Base-by-base conservation (phyloP, 2,888 invertebrate species). In the Drosophila limbata region DNA sequence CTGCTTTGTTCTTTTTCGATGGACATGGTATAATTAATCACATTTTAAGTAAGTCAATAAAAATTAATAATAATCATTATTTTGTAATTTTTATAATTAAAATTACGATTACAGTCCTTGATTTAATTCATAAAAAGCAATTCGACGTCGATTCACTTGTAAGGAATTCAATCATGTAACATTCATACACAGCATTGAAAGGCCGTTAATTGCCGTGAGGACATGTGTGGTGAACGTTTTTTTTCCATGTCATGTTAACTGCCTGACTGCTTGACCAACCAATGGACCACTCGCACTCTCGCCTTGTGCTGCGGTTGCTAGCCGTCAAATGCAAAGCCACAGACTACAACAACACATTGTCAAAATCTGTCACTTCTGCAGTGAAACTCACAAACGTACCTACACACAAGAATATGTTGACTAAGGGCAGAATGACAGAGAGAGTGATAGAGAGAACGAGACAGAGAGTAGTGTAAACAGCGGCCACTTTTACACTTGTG, bases 331-430 rank as follows among this genome's bases (percentile, higher is more conserved):
- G 64, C 82, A 77, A 63, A 53, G 50, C 69, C 64, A 47, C 44
- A 45, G 37, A 44, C 42, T 51, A 21, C 51, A 37, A 33, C 47
- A 51, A 37, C 50, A 79, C 79, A 79, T 70, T 69, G 79, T 85
- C 82, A 82, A 85, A 81, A 85, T 79, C 76, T 66, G 79, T 85
- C 83, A 82, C 65, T 73, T 62, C 52, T 48, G 51, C 62, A 57
- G 15, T 45, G 35, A 44, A 52, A 40, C 17, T 28, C 9, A 50
- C 44, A 47, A 11, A 42, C 11, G 11, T 11, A 42, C 11, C 42
- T 42, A 44, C 39, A 21, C 13, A 50, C 42, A 42, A 42, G 63
- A 52, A 55, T 50, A 55, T 44, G 62, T 45, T 56, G 21, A 39
- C 28, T 40, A 15, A 10, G 21, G 37, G 6, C 2, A 8, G 28